These are phyloP conservation scores for Cistogaster globosa DNA, from an alignment of 2,888 invertebrate species.

Conservation along the genomic window DNA sequence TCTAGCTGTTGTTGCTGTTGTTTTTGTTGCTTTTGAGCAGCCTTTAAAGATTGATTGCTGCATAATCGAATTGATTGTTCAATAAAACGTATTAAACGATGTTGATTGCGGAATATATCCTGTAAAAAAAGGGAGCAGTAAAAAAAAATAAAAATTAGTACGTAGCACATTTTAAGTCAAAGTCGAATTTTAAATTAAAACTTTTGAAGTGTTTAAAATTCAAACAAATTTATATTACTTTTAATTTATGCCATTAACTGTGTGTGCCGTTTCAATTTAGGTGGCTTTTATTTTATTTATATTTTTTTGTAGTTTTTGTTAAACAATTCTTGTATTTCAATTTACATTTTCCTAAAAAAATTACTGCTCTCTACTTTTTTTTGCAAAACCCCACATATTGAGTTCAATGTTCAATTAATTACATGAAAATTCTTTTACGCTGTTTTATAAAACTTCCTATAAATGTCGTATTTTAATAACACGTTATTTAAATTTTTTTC, in stretches of 20 bases:
- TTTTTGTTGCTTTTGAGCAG: constrained; percentile 81
- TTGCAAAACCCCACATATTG: neutral
- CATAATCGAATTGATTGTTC: constrained; percentile 84
- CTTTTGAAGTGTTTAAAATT: neutral
- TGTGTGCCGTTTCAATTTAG: constrained; percentile 5
- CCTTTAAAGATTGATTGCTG: constrained; percentile 83
- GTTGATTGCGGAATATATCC: constrained; percentile 87
- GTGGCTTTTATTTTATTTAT: neutral
- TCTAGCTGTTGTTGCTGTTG: constrained; percentile 79
- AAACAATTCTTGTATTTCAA: constrained; percentile 9
- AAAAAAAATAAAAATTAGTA: neutral
- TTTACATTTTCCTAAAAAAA: neutral
- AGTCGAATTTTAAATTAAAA: too few relatives aligned
- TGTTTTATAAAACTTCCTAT: neutral
- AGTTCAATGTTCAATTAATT: constrained; percentile 45
- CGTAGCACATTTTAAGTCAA: neutral
- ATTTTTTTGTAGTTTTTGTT: neutral
- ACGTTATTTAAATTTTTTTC: too few relatives aligned
- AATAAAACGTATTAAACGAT: constrained; percentile 86
- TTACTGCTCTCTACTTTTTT: neutral
- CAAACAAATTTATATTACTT: constrained; percentile 3
- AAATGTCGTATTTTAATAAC: neutral
- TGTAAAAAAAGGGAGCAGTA: constrained; percentile 65
- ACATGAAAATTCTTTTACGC: neutral
- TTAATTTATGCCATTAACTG: constrained; percentile 11